Evolutionary conservation across 2,888 invertebrate species (phyloP).

Genomic region (Lamellibrachia columna): DNA sequence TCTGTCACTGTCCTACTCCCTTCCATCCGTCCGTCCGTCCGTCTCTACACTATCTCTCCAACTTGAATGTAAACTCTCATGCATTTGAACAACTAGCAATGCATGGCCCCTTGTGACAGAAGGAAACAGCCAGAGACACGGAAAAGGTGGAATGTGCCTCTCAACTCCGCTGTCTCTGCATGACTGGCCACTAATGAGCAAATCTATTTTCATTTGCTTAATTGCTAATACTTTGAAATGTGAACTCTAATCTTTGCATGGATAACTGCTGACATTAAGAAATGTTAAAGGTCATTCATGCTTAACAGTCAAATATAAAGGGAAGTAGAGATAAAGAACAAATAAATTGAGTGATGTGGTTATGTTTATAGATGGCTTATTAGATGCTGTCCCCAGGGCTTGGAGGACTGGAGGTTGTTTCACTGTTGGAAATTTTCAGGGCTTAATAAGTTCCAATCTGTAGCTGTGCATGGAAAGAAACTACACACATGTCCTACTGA

Average conservation of each 20-base stretch:
- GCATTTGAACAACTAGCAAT: neutral
- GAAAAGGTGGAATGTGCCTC: neutral
- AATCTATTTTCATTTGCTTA: neutral
- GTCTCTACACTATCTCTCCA: neutral
- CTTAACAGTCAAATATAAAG: neutral
- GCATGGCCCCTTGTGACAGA: neutral
- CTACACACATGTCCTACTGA: neutral
- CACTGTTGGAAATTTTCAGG: no score
- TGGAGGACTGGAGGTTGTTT: no score
- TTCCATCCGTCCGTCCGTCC: neutral
- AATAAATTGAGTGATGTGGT: no score
- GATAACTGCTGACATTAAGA: neutral
- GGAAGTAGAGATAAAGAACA: no score
- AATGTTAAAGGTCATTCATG: neutral
- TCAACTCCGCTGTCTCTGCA: neutral
- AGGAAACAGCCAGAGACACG: neutral
- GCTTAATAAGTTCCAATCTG: no score
- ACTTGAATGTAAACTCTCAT: neutral
- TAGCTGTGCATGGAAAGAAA: neutral
- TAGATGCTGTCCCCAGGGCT: no score
- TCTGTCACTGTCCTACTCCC: no score
- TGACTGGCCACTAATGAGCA: neutral
- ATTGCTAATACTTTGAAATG: neutral
- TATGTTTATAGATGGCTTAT: no score
- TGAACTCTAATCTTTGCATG: neutral